Percentiles rank a stretch among this genome's conserved stretches.
These are phyloP conservation scores for Allygus modestus DNA, from an alignment of 2,888 invertebrate species.

Conservation along the genomic window DNA sequence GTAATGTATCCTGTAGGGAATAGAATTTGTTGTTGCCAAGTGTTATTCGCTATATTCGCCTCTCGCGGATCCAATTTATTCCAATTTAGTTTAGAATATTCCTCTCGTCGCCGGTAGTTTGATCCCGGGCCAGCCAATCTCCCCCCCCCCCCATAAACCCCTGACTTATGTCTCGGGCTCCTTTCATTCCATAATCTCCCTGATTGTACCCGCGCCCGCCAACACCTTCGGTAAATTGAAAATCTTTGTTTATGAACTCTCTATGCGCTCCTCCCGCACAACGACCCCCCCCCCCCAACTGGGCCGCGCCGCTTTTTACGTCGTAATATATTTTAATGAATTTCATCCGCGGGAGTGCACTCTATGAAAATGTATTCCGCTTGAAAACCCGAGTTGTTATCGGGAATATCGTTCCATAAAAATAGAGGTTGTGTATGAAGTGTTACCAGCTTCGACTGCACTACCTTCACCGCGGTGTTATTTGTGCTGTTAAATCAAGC, in stretches of 20 bases:
- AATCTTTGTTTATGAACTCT: slow-evolving; percentile 5
- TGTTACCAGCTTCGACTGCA: too few species aligned
- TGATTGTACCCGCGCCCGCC: slow-evolving; percentile 23
- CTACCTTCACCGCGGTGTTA: too few species aligned
- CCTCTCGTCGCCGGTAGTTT: background rate
- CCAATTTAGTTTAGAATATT: slow-evolving; percentile 53
- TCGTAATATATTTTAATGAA: background rate
- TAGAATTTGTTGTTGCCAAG: slow-evolving; percentile 50
- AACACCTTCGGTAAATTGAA: slow-evolving; percentile 25
- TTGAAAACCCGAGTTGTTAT: background rate
- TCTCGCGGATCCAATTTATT: slow-evolving; percentile 37
- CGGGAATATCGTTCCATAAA: too few species aligned
- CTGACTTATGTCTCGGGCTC: slow-evolving; percentile 21
- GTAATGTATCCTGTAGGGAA: slow-evolving; percentile 24
- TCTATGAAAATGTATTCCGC: background rate
- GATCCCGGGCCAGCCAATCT: background rate
- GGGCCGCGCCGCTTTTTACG: too few species aligned
- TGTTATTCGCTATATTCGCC: slow-evolving; percentile 34
- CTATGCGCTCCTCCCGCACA: background rate
- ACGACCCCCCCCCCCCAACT: background rate
- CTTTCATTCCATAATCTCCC: slow-evolving; percentile 33
- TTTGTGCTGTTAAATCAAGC: too few species aligned
- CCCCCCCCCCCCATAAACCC: slow-evolving; percentile 2
- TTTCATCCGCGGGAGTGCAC: background rate
- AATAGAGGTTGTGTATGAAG: too few species aligned